Evolutionary conservation across 2,113 vertebrate genomes (phyloP), one percentile per base, ranked within the genome.

Genomic region (Psittacus erithacus): DNA sequence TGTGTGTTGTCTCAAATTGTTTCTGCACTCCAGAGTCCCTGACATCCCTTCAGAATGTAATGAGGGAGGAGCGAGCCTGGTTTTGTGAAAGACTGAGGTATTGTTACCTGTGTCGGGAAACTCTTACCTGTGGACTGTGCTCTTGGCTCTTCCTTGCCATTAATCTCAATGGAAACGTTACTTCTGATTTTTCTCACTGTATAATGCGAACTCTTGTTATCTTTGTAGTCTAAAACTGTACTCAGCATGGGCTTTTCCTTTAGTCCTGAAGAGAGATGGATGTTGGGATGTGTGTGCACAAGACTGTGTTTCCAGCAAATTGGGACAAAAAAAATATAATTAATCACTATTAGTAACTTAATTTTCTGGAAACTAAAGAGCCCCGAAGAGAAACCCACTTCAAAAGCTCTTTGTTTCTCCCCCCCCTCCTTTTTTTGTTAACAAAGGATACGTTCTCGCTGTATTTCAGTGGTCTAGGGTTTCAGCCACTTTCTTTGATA

Each of bases 401-500:
- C 92, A 97, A 96, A 95, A 94, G 71, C 43, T 27, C 68, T 91
- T 75, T 91, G 39, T 93, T 86, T 53, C 28, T 38, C 35, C 15
- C n/a, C 29, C n/a, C 57, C 49, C 55, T 57, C 35, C 35, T 68
- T 88, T 85, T 59, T 35, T 50, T 57, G 60, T 94, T 86, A 86
- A 87, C 86, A 94, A 88, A 96, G 63, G 55, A 62, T 93, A 41
- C 0, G 4, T 57, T 91, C 74, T 94, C 33, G 71, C 69, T 92
- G 87, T 96, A 76, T 96, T 93, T 92, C 82, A 89, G 92, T 76
- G 60, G 91, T 92, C 74, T 90, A 70, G 8, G 44, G 88, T 96
- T 96, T 93, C 92, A 97, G 88, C 65, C 75, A 49, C 88, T 94
- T 92, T 90, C 95, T 97, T 97, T 97, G 93, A 92, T 92, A 77